Base-by-base conservation (phyloP, 2,797 vertebrate species). In the Astyanax mexicanus region DNA sequence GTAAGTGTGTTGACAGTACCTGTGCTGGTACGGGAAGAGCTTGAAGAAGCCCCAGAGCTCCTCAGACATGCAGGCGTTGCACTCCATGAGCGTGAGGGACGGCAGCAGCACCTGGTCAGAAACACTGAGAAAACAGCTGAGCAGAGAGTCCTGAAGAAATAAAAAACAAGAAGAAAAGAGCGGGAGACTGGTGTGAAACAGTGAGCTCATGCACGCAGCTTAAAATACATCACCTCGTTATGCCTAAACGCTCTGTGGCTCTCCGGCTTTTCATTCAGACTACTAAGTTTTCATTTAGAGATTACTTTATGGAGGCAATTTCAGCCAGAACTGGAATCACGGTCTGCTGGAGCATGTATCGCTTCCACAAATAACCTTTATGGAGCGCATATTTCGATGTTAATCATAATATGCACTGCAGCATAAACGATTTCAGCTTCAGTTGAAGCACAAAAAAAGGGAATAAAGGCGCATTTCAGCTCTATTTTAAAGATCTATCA, bases 41-140 rank as follows among this genome's bases (percentile, higher is more conserved):
- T 98, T 99, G 86, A 99, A 97, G 93, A 99, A 95, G 44, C 97
- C 97, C 98, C 98, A 99, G 3, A 99, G 84, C 72, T 99, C 98
- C 85, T 99, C 98, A 69, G 98, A 99, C 96, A 99, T 98, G 84
- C 98, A 99, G 3, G 98, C 98, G 71, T 99, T 99, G 84, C 96
- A 98, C 85, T 99, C 98, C 97, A 99, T 98, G 82, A 99, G 79
- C 42, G 96, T 96, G 51, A 99, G 95, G 40, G 98, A 97, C 0
- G 98, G 98, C 69, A 99, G 95, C 70, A 99, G 90, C 83, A 99
- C 98, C 85, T 99, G 98, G 83, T 99, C 98, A 1, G 97, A 95
- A 84, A 98, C 96, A 88, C 95, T 96, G 88, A 99, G 91, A 88
- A 99, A 96, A 89, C 98, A 99, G 90, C 98, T 99, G 81, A 99